A percentile compares a stretch with the other conserved stretches of the same genome.
phyloP scores from a whole-genome alignment of 2,888 invertebrate genomes.

The Sinhomidia bicolor region DNA sequence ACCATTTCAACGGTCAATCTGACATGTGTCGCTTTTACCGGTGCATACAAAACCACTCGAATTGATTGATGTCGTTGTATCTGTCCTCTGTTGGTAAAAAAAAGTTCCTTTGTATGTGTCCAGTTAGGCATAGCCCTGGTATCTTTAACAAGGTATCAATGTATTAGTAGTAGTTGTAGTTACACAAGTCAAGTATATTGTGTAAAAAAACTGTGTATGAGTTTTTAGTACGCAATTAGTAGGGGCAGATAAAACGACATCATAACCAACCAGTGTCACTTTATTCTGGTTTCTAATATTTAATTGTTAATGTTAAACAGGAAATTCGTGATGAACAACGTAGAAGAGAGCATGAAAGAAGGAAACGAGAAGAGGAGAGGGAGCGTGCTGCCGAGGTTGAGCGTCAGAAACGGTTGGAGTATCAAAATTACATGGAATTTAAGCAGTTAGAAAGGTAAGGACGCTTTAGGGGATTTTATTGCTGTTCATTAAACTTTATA shows the following conservation, averaged over 20 bases:
- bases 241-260: slow-evolving; percentile 52
- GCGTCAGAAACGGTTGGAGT: slow-evolving; percentile 81
- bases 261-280: not conserved
- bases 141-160: not conserved
- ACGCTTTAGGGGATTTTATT: too few species aligned
- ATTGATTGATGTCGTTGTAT: slow-evolving; percentile 45
- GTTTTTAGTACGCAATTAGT: not conserved
- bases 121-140: not conserved
- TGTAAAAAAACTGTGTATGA: too few species aligned
- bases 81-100: slow-evolving; percentile 20
- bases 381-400: slow-evolving; percentile 86
- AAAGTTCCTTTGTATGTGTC: not conserved
- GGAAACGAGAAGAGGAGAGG: slow-evolving; percentile 90
- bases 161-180: too few species aligned
- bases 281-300: not conserved
- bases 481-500: not conserved
- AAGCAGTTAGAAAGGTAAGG: slow-evolving; percentile 60
- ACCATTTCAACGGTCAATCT: not conserved
- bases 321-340: slow-evolving; percentile 91
- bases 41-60: not conserved
- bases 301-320: slow-evolving; percentile 82
- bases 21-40: not conserved
- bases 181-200: not conserved
- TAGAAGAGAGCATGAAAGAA: slow-evolving; percentile 74
- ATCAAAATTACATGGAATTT: slow-evolving; percentile 79